Evolutionary conservation across 2,797 vertebrate species (phyloP), one percentile per base, ranked within the genome.

Genomic region (Acropternis orthonyx): DNA sequence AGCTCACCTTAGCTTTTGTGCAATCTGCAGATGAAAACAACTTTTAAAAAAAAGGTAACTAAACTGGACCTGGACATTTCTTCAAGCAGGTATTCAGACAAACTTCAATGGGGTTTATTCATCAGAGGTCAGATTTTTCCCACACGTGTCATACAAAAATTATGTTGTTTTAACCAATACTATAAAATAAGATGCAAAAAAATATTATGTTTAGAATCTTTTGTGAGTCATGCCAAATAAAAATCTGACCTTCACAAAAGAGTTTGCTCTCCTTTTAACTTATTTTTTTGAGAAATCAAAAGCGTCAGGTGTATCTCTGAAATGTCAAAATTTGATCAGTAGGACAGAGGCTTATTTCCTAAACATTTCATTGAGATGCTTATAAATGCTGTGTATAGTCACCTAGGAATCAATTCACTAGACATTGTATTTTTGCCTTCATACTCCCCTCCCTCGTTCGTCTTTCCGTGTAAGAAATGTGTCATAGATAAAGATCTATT

Each of bases 301-400:
- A 68, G 21, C 61, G n/a, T 41, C n/a, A 73, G 20, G 10, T 51
- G 14, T 26, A 76, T 76, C 46, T 90, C 79, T 88, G 72, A 96
- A 96, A 83, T 77, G 52, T 52, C 69, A 74, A 76, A 44, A 90
- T 69, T 82, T 71, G 67, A 6, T 69, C 85, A 88, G 43, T 26
- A 78, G 30, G 68, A 61, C 28, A 59, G 76, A 79, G 41, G n/a
- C 12, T 74, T 82, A 94, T 92, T 85, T 92, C 55, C 37, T 83
- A 92, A 85, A 76, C 34, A 80, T 90, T 96, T 96, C 86, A 79
- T 46, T 85, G 69, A 75, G 80, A 84, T n/a, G 28, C 34, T 90
- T 65, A 80, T 16, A 89, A 83, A 85, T 48, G 44, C 32, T 81
- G 43, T 46, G 41, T 49, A 74, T 36, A 93, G 43, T 75, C 76